Evolutionary conservation across 2,888 invertebrate species (phyloP).

Genomic region (Conistra vaccinii): DNA sequence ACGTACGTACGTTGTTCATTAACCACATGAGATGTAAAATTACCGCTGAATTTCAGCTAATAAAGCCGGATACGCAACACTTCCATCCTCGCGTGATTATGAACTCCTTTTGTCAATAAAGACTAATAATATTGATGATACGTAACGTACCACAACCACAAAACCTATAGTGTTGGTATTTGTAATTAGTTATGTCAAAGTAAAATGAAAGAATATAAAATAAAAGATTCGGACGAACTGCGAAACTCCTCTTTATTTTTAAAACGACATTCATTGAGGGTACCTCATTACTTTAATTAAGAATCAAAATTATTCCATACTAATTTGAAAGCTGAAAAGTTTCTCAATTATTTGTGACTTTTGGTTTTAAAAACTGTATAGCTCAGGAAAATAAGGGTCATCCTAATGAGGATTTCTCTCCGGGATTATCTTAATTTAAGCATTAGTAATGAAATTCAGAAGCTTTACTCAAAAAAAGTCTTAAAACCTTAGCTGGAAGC

Average conservation of each 20-base stretch:
- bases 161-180: neutral
- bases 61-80: conserved; percentile 37
- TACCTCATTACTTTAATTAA: neutral
- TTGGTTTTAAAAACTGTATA: neutral
- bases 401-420: too few species aligned
- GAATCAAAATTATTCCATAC: neutral
- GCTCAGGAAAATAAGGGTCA: too few species aligned
- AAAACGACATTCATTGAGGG: neutral
- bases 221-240: too few species aligned
- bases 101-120: conserved; percentile 27
- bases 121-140: neutral
- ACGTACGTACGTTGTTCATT: conserved; percentile 48
- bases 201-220: neutral
- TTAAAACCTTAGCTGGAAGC: too few species aligned
- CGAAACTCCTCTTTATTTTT: too few species aligned
- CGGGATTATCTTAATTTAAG: too few species aligned
- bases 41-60: conserved; percentile 36
- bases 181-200: neutral
- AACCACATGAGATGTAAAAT: conserved; percentile 45
- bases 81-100: conserved; percentile 12
- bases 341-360: neutral
- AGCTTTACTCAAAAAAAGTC: too few species aligned
- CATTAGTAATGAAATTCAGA: too few species aligned
- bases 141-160: neutral
- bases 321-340: neutral